phyloP scores from a whole-genome alignment of 1,140 invertebrate genomes.

The Heliconius hewitsoni region DNA sequence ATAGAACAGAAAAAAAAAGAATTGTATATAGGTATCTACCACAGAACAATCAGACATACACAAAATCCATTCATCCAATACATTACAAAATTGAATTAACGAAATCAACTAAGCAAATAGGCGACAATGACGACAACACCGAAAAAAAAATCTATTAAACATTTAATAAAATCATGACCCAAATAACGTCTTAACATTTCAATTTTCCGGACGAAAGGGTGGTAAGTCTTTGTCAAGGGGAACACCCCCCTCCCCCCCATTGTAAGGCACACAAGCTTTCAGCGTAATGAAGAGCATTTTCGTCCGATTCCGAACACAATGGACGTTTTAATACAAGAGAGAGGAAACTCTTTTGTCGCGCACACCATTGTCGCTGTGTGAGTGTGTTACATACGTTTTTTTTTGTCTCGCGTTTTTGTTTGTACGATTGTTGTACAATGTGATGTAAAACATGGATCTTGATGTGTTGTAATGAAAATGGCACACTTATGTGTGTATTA shows the following conservation, averaged over 20 bases:
- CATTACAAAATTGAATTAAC: conserved; percentile 1
- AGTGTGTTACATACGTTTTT: conserved; percentile 72
- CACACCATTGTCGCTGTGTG: conserved; percentile 62
- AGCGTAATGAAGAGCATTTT: conserved; percentile 80
- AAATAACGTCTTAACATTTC: conserved; percentile 79
- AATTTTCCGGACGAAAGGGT: conserved; percentile 79
- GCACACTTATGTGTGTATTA: conserved; percentile 10
- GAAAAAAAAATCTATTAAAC: conserved; percentile 59
- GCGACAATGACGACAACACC: neutral
- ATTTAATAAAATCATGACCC: conserved; percentile 80
- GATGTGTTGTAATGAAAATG: conserved; percentile 32
- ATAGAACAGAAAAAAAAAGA: too few relatives aligned
- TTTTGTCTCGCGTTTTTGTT: conserved; percentile 68
- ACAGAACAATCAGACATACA: neutral
- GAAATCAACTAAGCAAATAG: neutral
- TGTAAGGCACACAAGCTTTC: conserved; percentile 78
- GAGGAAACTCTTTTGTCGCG: conserved; percentile 74
- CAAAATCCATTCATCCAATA: neutral
- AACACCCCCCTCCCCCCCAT: conserved; percentile 52
- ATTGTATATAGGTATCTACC: too few relatives aligned
- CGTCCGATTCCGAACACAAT: conserved; percentile 77
- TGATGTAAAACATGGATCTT: conserved; percentile 50
- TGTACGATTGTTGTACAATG: conserved; percentile 65
- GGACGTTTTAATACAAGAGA: conserved; percentile 76
- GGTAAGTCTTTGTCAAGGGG: conserved; percentile 66